Percentiles rank a stretch among this genome's conserved stretches.
Evolutionary conservation across 2,797 vertebrate species (phyloP).

Genomic region (Silurus lanzhouensis): DNA sequence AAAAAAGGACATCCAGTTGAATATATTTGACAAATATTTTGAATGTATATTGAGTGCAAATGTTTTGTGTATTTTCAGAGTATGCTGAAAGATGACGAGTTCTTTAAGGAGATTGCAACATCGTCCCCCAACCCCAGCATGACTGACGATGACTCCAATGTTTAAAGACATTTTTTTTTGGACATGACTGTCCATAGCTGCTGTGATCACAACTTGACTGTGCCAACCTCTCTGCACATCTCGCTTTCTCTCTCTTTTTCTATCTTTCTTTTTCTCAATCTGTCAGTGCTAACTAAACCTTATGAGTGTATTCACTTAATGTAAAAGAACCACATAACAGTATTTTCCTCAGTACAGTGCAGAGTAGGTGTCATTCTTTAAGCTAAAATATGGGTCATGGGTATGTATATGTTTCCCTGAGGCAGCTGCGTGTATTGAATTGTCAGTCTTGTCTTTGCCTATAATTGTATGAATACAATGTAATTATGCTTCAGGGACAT

Average conservation of each 20-base stretch:
- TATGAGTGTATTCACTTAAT: slow-evolving; percentile 24
- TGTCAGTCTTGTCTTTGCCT: slow-evolving; percentile 1
- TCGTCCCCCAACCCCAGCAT: slow-evolving; percentile 86
- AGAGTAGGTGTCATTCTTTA: slow-evolving; percentile 14
- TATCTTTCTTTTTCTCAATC: background rate
- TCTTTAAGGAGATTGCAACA: slow-evolving; percentile 87
- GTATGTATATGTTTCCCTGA: slow-evolving; percentile 5
- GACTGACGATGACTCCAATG: slow-evolving; percentile 89
- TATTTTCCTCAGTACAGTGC: slow-evolving; percentile 35
- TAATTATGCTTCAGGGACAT: slow-evolving; percentile 8
- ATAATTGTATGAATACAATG: slow-evolving; percentile 10
- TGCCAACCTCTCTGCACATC: slow-evolving; percentile 59
- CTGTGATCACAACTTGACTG: slow-evolving; percentile 66
- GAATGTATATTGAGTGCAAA: background rate
- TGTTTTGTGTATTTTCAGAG: slow-evolving; percentile 74
- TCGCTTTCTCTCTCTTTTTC: slow-evolving; percentile 44
- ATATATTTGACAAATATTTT: background rate
- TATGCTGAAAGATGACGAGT: slow-evolving; percentile 96
- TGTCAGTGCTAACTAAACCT: slow-evolving; percentile 12
- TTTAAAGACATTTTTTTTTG: slow-evolving; percentile 71
- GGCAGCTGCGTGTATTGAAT: slow-evolving; percentile 1
- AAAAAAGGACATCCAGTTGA: slow-evolving; percentile 26
- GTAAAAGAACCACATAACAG: slow-evolving; percentile 34
- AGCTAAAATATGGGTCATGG: background rate
- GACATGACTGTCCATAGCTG: slow-evolving; percentile 52